These are phyloP conservation scores for Bactericera cockerelli DNA, from an alignment of 1,140 invertebrate genomes.

Conservation along the genomic window DNA sequence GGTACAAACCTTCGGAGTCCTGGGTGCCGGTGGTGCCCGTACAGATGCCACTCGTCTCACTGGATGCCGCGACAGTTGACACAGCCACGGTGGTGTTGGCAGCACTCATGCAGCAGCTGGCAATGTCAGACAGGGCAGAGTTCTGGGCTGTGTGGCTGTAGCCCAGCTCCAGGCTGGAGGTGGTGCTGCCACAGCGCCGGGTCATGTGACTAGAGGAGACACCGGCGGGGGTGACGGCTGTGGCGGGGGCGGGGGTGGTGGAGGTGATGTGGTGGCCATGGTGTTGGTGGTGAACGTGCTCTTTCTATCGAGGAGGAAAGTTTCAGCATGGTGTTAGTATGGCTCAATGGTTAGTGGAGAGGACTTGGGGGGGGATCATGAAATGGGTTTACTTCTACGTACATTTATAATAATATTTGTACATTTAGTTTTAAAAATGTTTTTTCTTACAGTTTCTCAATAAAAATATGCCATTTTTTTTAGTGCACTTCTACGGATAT, in stretches of 20 bases:
- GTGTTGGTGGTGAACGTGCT: too few species aligned
- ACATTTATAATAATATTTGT: too few species aligned
- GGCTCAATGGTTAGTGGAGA: too few species aligned
- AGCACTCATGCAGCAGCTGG: slow-evolving; percentile 29
- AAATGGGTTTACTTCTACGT: too few species aligned
- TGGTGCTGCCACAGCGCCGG: slow-evolving; percentile 41
- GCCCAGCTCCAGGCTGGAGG: slow-evolving; percentile 58
- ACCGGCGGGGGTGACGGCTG: neutral
- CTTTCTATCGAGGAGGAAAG: too few species aligned
- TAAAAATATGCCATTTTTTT: too few species aligned
- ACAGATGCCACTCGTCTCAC: slow-evolving; percentile 33
- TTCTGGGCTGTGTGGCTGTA: slow-evolving; percentile 71
- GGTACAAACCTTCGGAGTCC: neutral
- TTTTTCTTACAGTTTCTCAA: too few species aligned
- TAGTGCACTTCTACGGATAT: too few species aligned
- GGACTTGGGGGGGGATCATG: too few species aligned
- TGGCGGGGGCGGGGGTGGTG: neutral
- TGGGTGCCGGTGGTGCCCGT: slow-evolving; percentile 18
- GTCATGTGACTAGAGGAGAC: neutral
- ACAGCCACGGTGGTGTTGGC: slow-evolving; percentile 27
- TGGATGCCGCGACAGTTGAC: slow-evolving; percentile 32
- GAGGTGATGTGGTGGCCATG: too few species aligned
- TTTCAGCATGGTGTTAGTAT: too few species aligned
- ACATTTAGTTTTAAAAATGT: too few species aligned
- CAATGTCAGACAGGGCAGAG: slow-evolving; percentile 49